Conservation (phyloP, 2,888 invertebrate species). For the Proisotoma minuta region DNA sequence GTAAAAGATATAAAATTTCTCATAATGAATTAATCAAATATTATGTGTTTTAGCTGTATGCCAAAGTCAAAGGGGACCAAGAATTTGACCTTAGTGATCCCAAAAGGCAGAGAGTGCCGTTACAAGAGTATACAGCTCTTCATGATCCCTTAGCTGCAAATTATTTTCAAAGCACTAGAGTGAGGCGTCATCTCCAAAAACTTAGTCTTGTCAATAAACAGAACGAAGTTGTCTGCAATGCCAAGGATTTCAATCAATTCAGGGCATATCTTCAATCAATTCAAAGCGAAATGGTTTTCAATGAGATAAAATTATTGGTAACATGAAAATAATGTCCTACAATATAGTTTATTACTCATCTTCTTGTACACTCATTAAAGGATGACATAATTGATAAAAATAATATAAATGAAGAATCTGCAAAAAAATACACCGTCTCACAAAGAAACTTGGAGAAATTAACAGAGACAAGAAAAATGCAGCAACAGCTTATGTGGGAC, state of each 20-base stretch:
- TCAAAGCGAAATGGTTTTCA: conserved; percentile 17
- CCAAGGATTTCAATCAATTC: conserved; percentile 21
- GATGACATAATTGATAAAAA: too few relatives aligned
- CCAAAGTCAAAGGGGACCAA: too few relatives aligned
- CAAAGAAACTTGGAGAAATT: neutral
- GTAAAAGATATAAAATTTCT: neutral
- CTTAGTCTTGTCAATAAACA: conserved; percentile 16
- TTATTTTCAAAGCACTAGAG: conserved; percentile 10
- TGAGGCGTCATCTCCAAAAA: conserved; percentile 11
- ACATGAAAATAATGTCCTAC: too few relatives aligned
- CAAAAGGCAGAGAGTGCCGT: conserved; percentile 8
- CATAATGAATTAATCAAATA: neutral
- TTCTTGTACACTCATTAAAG: too few relatives aligned
- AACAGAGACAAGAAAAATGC: neutral
- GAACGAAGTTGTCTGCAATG: conserved; percentile 21
- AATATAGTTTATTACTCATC: too few relatives aligned
- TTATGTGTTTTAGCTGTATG: neutral
- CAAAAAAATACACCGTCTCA: too few relatives aligned
- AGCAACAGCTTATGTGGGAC: neutral
- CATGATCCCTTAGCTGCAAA: conserved; percentile 23
- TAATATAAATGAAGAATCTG: too few relatives aligned
- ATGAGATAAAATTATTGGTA: conserved; percentile 7
- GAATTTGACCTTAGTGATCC: conserved; percentile 27
- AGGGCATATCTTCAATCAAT: conserved; percentile 17
- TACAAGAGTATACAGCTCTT: conserved; percentile 16